Percentiles rank a stretch among this genome's conserved stretches.
Conservation (phyloP, 2,888 invertebrate genomes). For the Cheilosia grossa region DNA sequence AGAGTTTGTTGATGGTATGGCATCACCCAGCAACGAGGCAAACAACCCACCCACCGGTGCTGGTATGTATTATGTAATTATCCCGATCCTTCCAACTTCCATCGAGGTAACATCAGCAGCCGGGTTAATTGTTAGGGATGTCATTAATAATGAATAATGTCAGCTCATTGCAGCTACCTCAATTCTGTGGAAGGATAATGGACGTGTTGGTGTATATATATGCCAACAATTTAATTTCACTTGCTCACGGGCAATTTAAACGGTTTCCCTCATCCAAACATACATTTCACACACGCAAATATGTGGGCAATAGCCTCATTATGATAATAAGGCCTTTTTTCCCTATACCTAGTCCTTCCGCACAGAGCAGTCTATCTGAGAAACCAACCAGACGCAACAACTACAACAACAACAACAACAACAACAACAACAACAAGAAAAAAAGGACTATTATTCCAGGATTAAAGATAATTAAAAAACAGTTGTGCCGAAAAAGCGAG, state of each 20-base stretch:
- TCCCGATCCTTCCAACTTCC: conserved; percentile 56
- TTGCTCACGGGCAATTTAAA: conserved; percentile 62
- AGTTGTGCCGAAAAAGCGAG: conserved; percentile 45
- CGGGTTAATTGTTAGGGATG: conserved; percentile 70
- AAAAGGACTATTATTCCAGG: conserved; percentile 45
- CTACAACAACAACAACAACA: neutral
- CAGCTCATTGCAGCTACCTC: conserved; percentile 58
- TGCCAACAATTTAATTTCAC: conserved; percentile 64
- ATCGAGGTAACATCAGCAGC: conserved; percentile 58
- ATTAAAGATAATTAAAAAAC: conserved; percentile 71
- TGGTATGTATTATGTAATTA: conserved; percentile 54
- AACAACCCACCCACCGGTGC: conserved; percentile 12
- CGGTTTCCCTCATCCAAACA: conserved; percentile 30
- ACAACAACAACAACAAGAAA: neutral
- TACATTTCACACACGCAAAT: conserved; percentile 27
- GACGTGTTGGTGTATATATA: conserved; percentile 34
- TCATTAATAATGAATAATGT: conserved; percentile 72
- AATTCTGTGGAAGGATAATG: conserved; percentile 40
- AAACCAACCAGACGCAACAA: neutral
- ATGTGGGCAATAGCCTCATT: conserved; percentile 52
- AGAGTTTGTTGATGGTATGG: conserved; percentile 13
- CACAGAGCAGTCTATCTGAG: conserved; percentile 23
- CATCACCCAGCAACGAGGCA: conserved; percentile 18
- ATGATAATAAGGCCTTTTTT: conserved; percentile 49
- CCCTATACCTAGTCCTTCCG: neutral